Evolutionary conservation across 1,140 invertebrate species (phyloP).

Genomic region (Anastrepha obliqua): DNA sequence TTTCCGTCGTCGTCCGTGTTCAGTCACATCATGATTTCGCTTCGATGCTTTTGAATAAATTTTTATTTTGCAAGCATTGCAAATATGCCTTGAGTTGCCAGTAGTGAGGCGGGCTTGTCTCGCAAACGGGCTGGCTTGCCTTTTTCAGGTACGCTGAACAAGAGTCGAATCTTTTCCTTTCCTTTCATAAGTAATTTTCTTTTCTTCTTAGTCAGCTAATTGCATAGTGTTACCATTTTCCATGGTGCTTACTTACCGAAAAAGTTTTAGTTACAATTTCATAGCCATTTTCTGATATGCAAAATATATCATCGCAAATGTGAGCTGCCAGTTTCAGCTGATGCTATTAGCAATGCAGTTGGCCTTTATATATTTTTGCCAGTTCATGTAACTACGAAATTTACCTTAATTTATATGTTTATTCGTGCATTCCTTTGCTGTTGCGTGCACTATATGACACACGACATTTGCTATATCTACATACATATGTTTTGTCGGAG

Average conservation of each 20-base stretch:
- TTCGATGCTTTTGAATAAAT: slow-evolving; percentile 1
- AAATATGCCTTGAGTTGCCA: not conserved
- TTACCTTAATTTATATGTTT: too few relatives aligned
- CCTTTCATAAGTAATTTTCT: not conserved
- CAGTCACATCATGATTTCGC: not conserved
- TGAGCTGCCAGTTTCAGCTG: too few relatives aligned
- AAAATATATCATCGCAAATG: too few relatives aligned
- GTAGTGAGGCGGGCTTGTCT: not conserved
- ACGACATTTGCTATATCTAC: too few relatives aligned
- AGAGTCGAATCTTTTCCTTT: not conserved
- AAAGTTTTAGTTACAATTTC: not conserved
- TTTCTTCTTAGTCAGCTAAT: not conserved
- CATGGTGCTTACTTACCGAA: not conserved
- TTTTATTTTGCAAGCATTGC: not conserved
- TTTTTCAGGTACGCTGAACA: slow-evolving; percentile 1
- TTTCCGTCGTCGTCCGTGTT: not conserved
- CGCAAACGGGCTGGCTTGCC: not conserved
- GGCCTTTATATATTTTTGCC: too few relatives aligned
- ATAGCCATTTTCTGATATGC: too few relatives aligned
- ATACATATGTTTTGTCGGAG: too few relatives aligned
- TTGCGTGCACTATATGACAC: too few relatives aligned
- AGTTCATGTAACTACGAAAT: too few relatives aligned
- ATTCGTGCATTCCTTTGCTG: too few relatives aligned
- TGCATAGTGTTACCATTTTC: not conserved
- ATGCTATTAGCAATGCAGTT: too few relatives aligned